Evolutionary conservation across 2,797 vertebrate genomes (phyloP), one percentile per base, ranked within the genome.

Genomic region (Poecilia velifera): DNA sequence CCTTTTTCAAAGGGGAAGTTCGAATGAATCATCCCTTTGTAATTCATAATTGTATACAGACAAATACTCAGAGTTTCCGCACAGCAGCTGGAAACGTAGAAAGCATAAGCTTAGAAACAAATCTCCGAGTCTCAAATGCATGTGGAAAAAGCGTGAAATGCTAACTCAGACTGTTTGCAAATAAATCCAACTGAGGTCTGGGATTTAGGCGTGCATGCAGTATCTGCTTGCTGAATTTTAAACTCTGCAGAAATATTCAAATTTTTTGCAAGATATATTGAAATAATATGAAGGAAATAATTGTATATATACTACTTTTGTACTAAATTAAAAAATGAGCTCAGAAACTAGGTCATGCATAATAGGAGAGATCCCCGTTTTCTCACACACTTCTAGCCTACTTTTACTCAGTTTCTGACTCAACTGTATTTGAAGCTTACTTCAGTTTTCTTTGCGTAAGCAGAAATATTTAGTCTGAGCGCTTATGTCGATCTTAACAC

Each of bases 371-470:
- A 70, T 12, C 62, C 81, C 13, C 73, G n/a, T 13, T 64, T 45
- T 49, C 57, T 77, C 85, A 46, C 47, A 81, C 39, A 41, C 76
- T 59, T 76, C 76, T 55, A 66, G 0, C 72, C 53, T 59, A 82
- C 76, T 81, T 77, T 78, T 36, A 82, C 72, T 76, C 72, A 70
- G 71, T 80, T 73, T 87, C 73, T 45, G 13, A 57, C 66, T 81
- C 31, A 82, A 84, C 79, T 64, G 43, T 34, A 79, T 83, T 86
- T 84, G 46, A 71, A 84, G 77, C 74, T 81, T 73, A 57, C 70
- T 83, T 83, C 20, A 14, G 34, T 81, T 89, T 88, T 84, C 72
- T 76, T 62, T 51, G 74, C 6, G 59, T 89, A 87, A 88, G 87
- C 88, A 83, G 49, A 86, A 77, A 28, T 16, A 49, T 49, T 76